Conservation (phyloP, 2,888 invertebrate genomes). For the Apodemia duryi region DNA sequence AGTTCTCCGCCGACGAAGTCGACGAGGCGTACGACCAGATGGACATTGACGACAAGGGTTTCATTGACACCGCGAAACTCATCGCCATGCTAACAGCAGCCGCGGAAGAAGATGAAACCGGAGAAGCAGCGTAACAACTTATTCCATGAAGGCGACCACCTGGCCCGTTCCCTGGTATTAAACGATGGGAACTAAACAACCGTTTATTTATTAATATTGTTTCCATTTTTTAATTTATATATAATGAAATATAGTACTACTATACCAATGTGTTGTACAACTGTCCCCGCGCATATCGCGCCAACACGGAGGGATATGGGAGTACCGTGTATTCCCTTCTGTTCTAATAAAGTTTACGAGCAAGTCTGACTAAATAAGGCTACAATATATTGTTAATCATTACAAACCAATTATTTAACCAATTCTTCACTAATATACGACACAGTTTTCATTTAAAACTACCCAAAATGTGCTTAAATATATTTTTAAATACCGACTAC, state of each 20-base stretch:
- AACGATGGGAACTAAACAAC: constrained; percentile 51
- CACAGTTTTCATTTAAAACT: too few relatives aligned
- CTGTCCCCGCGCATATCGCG: constrained; percentile 42
- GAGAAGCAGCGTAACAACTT: constrained; percentile 63
- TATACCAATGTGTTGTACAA: constrained; percentile 64
- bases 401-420: not conserved
- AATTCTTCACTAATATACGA: too few relatives aligned
- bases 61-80: constrained; percentile 92
- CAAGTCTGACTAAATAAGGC: constrained; percentile 65
- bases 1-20: constrained; percentile 92
- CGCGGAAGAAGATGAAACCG: constrained; percentile 88
- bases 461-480: too few relatives aligned
- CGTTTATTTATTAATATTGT: constrained; percentile 72
- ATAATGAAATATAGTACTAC: constrained; percentile 75
- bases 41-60: constrained; percentile 93
- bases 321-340: constrained; percentile 68
- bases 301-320: constrained; percentile 28
- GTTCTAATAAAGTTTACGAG: constrained; percentile 56
- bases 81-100: constrained; percentile 93
- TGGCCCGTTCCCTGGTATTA: constrained; percentile 55
- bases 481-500: too few relatives aligned
- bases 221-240: constrained; percentile 78
- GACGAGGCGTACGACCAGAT: constrained; percentile 96
- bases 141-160: constrained; percentile 36
- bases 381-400: constrained; percentile 22